Conservation (phyloP, 2,113 vertebrate species). For the Hyla sarda region DNA sequence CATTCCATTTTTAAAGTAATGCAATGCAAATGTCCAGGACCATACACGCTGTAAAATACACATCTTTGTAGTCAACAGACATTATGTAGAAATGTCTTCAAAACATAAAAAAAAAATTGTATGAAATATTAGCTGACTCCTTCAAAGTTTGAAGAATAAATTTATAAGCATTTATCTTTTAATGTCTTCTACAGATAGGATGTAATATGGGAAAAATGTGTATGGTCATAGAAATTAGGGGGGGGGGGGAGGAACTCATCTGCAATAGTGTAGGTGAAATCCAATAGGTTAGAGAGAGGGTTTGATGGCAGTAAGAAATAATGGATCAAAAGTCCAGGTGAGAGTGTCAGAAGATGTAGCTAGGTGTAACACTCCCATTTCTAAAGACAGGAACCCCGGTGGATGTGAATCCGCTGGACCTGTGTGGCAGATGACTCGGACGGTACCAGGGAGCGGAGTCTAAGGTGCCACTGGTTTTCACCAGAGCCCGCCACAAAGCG, state of each 20-base stretch:
- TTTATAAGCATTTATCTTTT: background rate
- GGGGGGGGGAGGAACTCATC: too few relatives aligned
- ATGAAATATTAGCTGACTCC: constrained; percentile 69
- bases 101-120: constrained; percentile 72
- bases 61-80: background rate
- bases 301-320: background rate
- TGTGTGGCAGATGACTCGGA: too few relatives aligned
- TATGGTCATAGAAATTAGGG: background rate
- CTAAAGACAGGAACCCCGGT: too few relatives aligned
- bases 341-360: background rate
- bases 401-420: too few relatives aligned
- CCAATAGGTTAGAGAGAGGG: background rate
- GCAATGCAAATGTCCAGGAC: constrained; percentile 70
- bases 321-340: background rate
- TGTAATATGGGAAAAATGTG: background rate
- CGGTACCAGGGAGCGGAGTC: too few relatives aligned
- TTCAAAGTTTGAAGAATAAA: background rate
- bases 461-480: too few relatives aligned
- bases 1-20: constrained; percentile 72
- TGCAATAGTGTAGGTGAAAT: background rate
- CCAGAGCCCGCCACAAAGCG: too few relatives aligned
- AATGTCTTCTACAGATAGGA: background rate
- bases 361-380: too few relatives aligned
- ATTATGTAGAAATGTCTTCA: background rate
- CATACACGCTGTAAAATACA: constrained; percentile 61